Base-by-base conservation (phyloP, 2,797 vertebrate genomes). In the Pseudomugil tenellus region DNA sequence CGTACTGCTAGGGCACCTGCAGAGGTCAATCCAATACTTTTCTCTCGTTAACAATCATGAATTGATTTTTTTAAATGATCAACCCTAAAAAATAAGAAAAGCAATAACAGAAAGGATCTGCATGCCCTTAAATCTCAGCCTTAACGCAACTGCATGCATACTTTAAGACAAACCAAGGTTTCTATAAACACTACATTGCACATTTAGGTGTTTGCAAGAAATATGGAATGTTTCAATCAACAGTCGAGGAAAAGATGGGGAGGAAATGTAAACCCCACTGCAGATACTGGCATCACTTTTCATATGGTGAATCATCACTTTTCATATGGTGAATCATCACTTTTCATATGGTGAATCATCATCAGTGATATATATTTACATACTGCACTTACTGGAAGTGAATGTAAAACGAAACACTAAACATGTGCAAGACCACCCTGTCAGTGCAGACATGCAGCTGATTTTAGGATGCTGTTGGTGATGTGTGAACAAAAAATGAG, bases 141-240 rank as follows among this genome's bases (percentile, higher is more conserved):
- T 49, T 64, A 76, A 72, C 60, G 77, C 72, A 83, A 58, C 66
- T 57, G 49, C 43, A 25, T 64, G 55, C 81, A 76, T 67, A 74
- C 74, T 76, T 71, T 17, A 17, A 4, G 39, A 43, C 39, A 54
- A 34, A 35, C 46, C 61, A 13, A 64, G 63, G 67, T 61, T 46
- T 75, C 74, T 59, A n/a, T n/a, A 25, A 28, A 84, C 62, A 1
- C 31, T 58, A 75, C 53, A 87, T 81, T 83, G 83, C 81, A 89
- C 82, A 76, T 77, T 19, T 37, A 83, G 70, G 62, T 68, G 74
- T 79, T 81, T 43, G 69, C 58, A 60, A 61, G 57, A 72, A 52
- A 51, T 83, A 62, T 83, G 85, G 86, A 90, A 92, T 89, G 88
- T 86, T 74, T 80, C 60, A 55, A 66, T 32, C 70, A 12, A 7